phyloP scores from a whole-genome alignment of 2,797 vertebrate species.

The Anas capensis region DNA sequence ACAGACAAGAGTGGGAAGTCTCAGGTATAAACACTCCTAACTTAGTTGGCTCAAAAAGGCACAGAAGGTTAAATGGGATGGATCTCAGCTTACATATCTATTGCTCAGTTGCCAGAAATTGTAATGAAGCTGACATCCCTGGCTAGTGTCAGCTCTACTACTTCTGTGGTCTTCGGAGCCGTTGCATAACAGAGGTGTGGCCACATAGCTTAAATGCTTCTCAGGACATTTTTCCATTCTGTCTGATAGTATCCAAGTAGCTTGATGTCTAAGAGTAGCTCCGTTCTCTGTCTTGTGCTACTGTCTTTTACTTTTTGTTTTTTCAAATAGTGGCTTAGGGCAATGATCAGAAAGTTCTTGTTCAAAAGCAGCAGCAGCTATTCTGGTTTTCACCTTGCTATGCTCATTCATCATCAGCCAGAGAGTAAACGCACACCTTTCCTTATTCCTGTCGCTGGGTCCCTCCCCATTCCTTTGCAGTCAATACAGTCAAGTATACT shows the following conservation, averaged over 20 bases:
- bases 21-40: neutral
- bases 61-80: neutral
- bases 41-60: neutral
- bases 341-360: neutral
- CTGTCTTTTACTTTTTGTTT: neutral
- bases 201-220: neutral
- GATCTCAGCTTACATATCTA: neutral
- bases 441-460: rapidly evolving
- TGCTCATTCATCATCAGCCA: neutral
- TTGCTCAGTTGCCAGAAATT: neutral
- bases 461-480: neutral
- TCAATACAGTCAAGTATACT: neutral
- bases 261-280: neutral
- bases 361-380: neutral
- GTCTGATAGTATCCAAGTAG: neutral
- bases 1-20: neutral
- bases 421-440: neutral
- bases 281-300: neutral
- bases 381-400: neutral
- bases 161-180: neutral
- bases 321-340: neutral
- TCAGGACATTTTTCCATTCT: neutral
- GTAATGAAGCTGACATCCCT: neutral
- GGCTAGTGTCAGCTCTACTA: neutral
- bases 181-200: rapidly evolving